These are phyloP conservation scores for Cephalopachus bancanus DNA, from an alignment of 2,797 vertebrate species.

Conservation along the genomic window DNA sequence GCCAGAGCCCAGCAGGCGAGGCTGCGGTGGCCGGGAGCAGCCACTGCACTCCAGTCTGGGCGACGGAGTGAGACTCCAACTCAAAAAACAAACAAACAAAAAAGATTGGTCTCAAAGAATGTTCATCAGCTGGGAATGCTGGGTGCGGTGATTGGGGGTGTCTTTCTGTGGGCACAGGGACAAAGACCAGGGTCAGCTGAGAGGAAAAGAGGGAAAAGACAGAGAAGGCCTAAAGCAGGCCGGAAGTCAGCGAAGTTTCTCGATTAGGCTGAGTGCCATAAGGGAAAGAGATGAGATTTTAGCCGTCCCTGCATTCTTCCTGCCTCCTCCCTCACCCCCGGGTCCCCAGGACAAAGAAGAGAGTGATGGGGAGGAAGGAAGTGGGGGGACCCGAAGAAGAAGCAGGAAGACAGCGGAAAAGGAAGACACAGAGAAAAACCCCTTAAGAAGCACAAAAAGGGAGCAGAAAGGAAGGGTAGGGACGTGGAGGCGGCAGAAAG, in stretches of 20 bases:
- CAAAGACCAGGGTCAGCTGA: neutral
- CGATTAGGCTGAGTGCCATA: fast-evolving
- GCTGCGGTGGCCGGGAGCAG: too few species aligned
- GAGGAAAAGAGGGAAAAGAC: neutral
- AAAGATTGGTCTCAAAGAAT: neutral
- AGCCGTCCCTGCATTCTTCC: neutral
- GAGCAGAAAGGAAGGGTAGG: neutral
- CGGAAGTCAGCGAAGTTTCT: neutral
- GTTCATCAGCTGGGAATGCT: neutral
- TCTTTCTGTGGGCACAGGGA: neutral
- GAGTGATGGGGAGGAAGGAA: neutral
- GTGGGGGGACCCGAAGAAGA: neutral
- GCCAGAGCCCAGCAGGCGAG: too few species aligned
- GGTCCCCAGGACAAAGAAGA: neutral
- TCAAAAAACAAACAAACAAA: too few species aligned
- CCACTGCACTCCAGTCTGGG: too few species aligned
- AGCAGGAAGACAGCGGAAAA: neutral
- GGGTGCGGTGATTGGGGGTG: neutral
- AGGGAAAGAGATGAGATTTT: neutral
- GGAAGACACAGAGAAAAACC: neutral
- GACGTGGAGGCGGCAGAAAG: neutral
- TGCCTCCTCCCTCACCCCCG: neutral
- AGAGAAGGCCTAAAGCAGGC: neutral
- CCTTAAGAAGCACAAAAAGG: neutral
- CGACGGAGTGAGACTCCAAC: too few species aligned